Percentiles rank a stretch among this genome's conserved stretches.
These are phyloP conservation scores for Limanda limanda DNA, from an alignment of 2,113 vertebrate genomes.

Conservation along the genomic window DNA sequence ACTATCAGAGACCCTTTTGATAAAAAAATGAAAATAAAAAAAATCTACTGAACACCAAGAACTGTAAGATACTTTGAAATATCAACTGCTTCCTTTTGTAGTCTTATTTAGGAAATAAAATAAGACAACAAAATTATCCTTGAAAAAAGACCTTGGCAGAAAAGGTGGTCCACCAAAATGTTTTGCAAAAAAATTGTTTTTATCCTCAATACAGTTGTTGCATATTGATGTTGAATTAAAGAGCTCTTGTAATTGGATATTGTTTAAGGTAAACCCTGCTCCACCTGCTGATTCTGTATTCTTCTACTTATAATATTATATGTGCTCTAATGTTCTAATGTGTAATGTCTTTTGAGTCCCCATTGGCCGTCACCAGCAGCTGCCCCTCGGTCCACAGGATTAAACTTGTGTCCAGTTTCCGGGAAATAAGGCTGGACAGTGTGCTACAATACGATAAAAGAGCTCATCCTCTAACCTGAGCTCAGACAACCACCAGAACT, in stretches of 20 bases:
- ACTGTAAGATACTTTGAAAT: background rate
- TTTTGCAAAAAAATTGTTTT: too few species aligned
- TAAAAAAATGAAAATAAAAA: background rate
- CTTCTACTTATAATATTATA: background rate
- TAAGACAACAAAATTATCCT: background rate
- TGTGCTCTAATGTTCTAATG: accelerated
- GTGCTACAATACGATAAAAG: slow-evolving; percentile 36
- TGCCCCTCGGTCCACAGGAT: background rate
- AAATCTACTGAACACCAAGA: background rate
- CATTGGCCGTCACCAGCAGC: background rate
- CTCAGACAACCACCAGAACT: slow-evolving; percentile 48
- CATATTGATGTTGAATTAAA: too few species aligned
- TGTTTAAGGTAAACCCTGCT: background rate
- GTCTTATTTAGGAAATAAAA: background rate
- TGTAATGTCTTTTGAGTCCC: slow-evolving; percentile 6
- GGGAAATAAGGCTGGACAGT: slow-evolving; percentile 33
- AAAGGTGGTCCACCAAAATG: too few species aligned
- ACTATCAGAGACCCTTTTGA: background rate
- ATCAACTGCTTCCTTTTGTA: too few species aligned
- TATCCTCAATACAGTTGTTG: too few species aligned
- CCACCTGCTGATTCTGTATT: background rate
- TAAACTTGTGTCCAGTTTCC: slow-evolving; percentile 1
- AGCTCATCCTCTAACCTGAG: slow-evolving; percentile 60
- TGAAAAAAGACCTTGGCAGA: too few species aligned
- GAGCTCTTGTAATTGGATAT: background rate